Evolutionary conservation across 2,888 invertebrate species (phyloP).

Genomic region (Trichopoda pennipes): DNA sequence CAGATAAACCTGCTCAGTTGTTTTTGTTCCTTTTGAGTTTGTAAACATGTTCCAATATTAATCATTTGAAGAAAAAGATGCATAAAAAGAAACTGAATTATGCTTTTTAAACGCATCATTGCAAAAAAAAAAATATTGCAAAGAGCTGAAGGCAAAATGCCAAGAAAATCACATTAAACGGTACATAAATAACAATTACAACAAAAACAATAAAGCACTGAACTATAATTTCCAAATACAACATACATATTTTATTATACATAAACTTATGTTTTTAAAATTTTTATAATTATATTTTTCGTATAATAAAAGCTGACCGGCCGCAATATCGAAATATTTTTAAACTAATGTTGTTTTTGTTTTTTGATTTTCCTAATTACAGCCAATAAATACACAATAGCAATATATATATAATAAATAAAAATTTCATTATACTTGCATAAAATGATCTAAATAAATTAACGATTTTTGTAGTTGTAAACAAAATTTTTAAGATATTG

Average conservation of each 20-base stretch:
- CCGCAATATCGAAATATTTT: background rate
- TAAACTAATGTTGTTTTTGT: background rate
- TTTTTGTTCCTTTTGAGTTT: conserved; percentile 10
- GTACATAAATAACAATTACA: conserved; percentile 54
- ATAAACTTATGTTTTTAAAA: conserved; percentile 4
- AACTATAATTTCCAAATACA: conserved; percentile 57
- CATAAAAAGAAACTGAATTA: conserved; percentile 22
- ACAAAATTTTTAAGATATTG: conserved; percentile 19
- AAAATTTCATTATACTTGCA: conserved; percentile 55
- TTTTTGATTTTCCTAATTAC: conserved; percentile 58
- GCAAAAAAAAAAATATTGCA: conserved; percentile 44
- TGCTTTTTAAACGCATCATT: conserved; percentile 57
- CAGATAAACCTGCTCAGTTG: conserved; percentile 64
- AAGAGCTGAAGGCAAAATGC: conserved; percentile 60
- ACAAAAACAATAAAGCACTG: conserved; percentile 16
- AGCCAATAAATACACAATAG: conserved; percentile 35
- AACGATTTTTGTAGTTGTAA: conserved; percentile 36
- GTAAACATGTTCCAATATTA: conserved; percentile 56
- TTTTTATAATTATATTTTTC: conserved; percentile 19
- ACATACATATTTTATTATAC: conserved; percentile 44
- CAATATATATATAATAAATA: background rate
- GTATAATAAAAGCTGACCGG: conserved; percentile 23
- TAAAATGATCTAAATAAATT: conserved; percentile 63
- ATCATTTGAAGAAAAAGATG: conserved; percentile 45
- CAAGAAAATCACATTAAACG: conserved; percentile 60